Conservation (phyloP, 2,113 vertebrate species). For the Hoplias malabaricus region DNA sequence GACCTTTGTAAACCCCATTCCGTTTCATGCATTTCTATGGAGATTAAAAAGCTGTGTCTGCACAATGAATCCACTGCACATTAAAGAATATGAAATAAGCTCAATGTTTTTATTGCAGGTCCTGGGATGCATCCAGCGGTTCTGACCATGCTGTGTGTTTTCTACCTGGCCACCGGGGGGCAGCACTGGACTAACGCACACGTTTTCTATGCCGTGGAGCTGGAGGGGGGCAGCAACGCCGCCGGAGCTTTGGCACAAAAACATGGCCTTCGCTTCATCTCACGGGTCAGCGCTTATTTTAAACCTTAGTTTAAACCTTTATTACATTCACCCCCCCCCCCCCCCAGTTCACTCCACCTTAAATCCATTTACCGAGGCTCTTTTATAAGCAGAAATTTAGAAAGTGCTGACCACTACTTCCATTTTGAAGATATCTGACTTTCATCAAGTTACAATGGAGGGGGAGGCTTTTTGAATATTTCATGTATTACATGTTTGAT, state of each 20-base stretch:
- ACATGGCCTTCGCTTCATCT: constrained; percentile 85
- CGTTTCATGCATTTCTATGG: too few relatives aligned
- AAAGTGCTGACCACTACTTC: constrained; percentile 90
- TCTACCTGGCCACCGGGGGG: constrained; percentile 87
- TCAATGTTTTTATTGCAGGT: neutral
- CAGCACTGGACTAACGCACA: constrained; percentile 84
- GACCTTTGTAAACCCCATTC: too few relatives aligned
- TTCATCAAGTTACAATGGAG: constrained; percentile 89
- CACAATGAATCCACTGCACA: too few relatives aligned
- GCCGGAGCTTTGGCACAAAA: constrained; percentile 81
- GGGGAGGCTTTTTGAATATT: constrained; percentile 87
- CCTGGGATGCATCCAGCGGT: constrained; percentile 53
- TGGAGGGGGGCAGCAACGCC: constrained; percentile 79
- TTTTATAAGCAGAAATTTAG: constrained; percentile 82
- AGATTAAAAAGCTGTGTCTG: too few relatives aligned
- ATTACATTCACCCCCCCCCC: constrained; percentile 80
- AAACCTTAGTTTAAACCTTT: constrained; percentile 82
- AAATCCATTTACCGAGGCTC: constrained; percentile 79
- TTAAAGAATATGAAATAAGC: neutral
- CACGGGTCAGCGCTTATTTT: constrained; percentile 90
- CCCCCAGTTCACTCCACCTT: constrained; percentile 83
- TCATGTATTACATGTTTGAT: constrained; percentile 93
- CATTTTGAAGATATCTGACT: constrained; percentile 86
- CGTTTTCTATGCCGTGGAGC: constrained; percentile 78
- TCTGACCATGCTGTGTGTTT: constrained; percentile 64